Evolutionary conservation across 2,888 invertebrate genomes (phyloP), one percentile per base, ranked within the genome.

Genomic region (Piscicola geometra): DNA sequence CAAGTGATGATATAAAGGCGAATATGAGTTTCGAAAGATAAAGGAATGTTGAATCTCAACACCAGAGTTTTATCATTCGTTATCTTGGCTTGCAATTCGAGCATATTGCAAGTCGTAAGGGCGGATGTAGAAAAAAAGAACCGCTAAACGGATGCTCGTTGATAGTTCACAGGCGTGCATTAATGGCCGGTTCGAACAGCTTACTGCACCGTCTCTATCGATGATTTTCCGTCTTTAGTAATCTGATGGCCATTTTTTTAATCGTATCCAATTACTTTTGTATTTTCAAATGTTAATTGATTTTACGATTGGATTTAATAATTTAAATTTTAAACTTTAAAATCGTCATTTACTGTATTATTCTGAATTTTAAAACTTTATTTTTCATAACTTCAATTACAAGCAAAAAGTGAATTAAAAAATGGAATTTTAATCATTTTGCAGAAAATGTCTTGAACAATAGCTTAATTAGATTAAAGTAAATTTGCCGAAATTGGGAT

Each of bases 1-100:
- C 35, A 73, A 73, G 56, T 73, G 73, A 73, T 73, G 73, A 73
- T 35, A 73, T 52, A n/a, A 73, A 73, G 73, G 73, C 73, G 73
- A 73, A 73, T 73, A 35, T 73, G 73, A 73, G 56, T 25, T 56
- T 50, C 64, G 18, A 41, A 56, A 56, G 47, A 9, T 1, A 64
- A 33, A 52, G 33, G 73, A 64, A 35, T 60, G 33, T 64, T 21
- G 32, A 35, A 28, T 67, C 30, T 67, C 3, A 35, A 67, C 3
- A 67, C n/a, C 67, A 67, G 67, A 67, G 67, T 73, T 64, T 33
- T 25, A 73, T 33, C 64, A 64, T 64, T 73, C 73, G 73, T 73
- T 56, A 73, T 73, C 73, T 73, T 73, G 52, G 64, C 52, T 36
- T 28, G 32, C 41, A 2, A 60, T 64, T 56, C 18, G 32, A 73